Percentiles rank a stretch among this genome's conserved stretches.
These are phyloP conservation scores for Noctua janthina DNA, from an alignment of 2,888 invertebrate species.

Conservation along the genomic window DNA sequence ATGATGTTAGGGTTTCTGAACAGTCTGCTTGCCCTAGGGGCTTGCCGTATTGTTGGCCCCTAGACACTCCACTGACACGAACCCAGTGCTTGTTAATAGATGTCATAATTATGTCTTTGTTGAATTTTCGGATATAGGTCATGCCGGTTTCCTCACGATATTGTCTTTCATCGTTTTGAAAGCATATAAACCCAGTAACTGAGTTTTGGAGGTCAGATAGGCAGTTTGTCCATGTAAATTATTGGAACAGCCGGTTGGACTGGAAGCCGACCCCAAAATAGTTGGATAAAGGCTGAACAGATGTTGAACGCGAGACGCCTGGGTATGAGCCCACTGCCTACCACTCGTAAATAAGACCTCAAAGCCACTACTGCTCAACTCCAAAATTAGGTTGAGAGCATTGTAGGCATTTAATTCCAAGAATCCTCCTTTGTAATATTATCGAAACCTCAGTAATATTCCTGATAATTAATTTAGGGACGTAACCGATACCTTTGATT, in stretches of 20 bases:
- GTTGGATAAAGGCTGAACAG: not conserved
- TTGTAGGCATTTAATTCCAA: not conserved
- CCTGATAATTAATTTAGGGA: conserved; percentile 41
- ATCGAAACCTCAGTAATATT: conserved; percentile 11
- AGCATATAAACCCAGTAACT: not conserved
- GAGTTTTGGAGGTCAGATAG: not conserved
- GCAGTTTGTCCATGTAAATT: not conserved
- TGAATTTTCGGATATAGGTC: no score
- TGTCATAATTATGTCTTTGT: no score
- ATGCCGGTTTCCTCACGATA: no score
- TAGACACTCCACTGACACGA: no score
- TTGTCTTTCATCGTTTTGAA: no score
- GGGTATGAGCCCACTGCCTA: not conserved
- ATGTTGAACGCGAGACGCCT: not conserved
- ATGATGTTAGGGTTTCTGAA: no score
- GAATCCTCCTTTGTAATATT: conserved; percentile 6
- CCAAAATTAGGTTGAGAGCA: not conserved
- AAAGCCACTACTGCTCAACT: not conserved
- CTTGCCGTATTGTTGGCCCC: no score
- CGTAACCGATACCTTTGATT: conserved; percentile 46
- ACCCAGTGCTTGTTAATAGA: no score
- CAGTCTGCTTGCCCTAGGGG: no score
- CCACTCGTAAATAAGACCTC: not conserved
- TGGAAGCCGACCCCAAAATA: not conserved
- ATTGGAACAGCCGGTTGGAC: not conserved